phyloP scores from a whole-genome alignment of 2,113 vertebrate species.

The Pangasianodon gigas region DNA sequence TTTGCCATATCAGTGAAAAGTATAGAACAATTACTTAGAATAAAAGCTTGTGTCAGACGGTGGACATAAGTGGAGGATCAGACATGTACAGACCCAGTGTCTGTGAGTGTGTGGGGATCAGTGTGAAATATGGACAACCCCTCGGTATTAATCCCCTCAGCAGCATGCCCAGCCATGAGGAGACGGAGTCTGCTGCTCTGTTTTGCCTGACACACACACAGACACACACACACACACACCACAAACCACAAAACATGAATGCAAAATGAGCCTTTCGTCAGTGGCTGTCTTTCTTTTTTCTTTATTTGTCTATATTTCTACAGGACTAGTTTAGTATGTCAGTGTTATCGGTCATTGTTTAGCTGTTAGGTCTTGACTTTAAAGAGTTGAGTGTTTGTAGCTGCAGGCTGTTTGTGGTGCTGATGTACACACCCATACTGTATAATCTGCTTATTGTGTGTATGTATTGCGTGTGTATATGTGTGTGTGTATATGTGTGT shows the following conservation, averaged over 20 bases:
- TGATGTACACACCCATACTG: constrained; percentile 2
- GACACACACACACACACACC: constrained; percentile 12
- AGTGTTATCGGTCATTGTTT: background rate
- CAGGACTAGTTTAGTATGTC: background rate
- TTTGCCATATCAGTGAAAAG: constrained; percentile 26
- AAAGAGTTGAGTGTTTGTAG: background rate
- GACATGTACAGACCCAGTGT: constrained; percentile 28
- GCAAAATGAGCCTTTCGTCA: background rate
- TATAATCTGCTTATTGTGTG: constrained; percentile 13
- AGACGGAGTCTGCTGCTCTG: constrained; percentile 42
- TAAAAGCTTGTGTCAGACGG: constrained; percentile 38
- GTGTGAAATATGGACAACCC: constrained; percentile 48
- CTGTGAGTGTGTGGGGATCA: constrained; percentile 46
- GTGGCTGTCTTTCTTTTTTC: background rate
- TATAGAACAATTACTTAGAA: constrained; percentile 5
- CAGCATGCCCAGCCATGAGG: constrained; percentile 34
- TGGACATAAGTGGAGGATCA: constrained; percentile 30
- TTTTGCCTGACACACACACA: constrained; percentile 15
- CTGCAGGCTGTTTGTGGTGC: background rate
- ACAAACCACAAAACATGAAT: background rate
- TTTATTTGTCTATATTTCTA: background rate
- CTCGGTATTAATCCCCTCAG: constrained; percentile 51
- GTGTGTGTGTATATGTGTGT: background rate
- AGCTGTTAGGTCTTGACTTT: background rate
- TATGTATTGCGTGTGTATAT: background rate